phyloP scores from a whole-genome alignment of 2,888 invertebrate genomes.

The Geophilus truncorum region DNA sequence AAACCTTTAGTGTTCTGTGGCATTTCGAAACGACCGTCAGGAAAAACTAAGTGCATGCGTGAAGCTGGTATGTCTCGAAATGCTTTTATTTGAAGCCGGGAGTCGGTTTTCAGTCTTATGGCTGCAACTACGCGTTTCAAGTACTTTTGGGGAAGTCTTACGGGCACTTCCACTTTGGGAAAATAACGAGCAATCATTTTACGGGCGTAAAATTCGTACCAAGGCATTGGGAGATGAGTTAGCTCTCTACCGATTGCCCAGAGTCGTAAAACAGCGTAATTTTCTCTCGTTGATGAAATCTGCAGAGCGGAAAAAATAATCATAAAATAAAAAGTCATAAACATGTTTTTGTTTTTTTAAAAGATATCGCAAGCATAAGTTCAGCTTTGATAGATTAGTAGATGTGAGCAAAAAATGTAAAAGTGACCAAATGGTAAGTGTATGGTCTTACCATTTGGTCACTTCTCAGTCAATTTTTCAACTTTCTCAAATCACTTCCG shows the following conservation, averaged over 20 bases:
- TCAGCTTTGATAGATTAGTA: too few species aligned
- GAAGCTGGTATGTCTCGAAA: conserved; percentile 30
- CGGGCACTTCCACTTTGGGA: background rate
- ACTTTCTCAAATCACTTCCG: too few species aligned
- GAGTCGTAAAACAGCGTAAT: conserved; percentile 29
- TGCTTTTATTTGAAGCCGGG: background rate
- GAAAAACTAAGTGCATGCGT: conserved; percentile 18
- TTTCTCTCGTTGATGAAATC: background rate
- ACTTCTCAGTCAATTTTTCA: too few species aligned
- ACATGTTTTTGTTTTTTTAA: too few species aligned
- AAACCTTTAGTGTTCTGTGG: background rate
- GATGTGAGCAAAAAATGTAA: too few species aligned
- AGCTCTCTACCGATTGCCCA: conserved; percentile 31
- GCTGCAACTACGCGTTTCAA: conserved; percentile 30
- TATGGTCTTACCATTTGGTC: too few species aligned
- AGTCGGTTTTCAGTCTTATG: conserved; percentile 18
- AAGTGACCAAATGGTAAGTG: too few species aligned
- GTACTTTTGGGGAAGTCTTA: background rate
- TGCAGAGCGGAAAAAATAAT: background rate
- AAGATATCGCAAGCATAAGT: background rate
- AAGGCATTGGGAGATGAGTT: conserved; percentile 15
- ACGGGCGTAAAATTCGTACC: conserved; percentile 5
- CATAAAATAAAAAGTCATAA: background rate
- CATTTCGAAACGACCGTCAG: background rate
- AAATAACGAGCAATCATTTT: background rate